phyloP scores from a whole-genome alignment of 2,888 invertebrate genomes.

The Elmis aenea region DNA sequence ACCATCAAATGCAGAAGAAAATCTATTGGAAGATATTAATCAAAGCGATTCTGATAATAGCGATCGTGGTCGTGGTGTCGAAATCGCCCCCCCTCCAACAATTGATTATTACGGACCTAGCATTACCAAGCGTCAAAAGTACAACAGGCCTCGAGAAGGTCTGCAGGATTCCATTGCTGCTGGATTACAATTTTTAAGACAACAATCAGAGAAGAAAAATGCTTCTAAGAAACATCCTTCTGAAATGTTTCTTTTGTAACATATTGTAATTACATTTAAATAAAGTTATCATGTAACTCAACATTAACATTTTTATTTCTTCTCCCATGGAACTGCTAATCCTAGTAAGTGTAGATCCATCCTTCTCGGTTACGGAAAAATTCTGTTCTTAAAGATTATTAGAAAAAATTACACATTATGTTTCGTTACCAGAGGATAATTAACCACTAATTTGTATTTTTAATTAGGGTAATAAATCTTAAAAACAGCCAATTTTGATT shows the following conservation, averaged over 20 bases:
- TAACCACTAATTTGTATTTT: no score
- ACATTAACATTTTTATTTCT: no score
- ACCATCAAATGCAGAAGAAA: neutral
- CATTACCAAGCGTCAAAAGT: constrained; percentile 32
- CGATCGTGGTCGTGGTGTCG: constrained; percentile 42
- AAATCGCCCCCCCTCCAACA: constrained; percentile 62
- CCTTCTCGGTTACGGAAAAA: no score
- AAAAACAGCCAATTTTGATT: no score
- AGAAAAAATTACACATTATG: no score
- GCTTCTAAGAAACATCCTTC: constrained; percentile 17
- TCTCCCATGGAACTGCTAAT: no score
- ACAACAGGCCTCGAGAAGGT: constrained; percentile 2
- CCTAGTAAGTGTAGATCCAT: no score
- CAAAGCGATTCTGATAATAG: constrained; percentile 9
- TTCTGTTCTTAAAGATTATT: no score
- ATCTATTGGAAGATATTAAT: neutral
- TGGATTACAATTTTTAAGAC: constrained; percentile 51
- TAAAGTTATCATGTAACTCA: no score
- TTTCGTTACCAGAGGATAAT: no score
- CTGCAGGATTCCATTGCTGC: constrained; percentile 53
- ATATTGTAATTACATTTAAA: no score
- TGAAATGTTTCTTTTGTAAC: constrained; percentile 25
- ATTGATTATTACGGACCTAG: constrained; percentile 59
- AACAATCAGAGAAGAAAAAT: constrained; percentile 49
- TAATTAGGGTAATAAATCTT: no score